Evolutionary conservation across 2,797 vertebrate genomes (phyloP).

Genomic region (Rhincodon typus): DNA sequence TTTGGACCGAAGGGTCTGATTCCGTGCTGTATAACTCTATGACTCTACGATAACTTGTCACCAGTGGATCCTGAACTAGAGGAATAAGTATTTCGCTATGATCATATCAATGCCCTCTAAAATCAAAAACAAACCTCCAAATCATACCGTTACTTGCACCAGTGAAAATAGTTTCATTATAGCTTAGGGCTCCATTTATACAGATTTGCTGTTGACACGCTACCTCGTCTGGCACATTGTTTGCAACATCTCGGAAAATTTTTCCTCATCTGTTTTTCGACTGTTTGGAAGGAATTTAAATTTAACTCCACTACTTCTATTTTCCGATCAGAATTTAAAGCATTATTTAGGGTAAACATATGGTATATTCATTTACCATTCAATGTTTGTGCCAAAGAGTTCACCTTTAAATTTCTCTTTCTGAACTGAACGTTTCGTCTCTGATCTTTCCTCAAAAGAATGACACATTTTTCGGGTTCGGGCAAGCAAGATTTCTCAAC

Average conservation of each 20-base stretch:
- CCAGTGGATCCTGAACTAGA: neutral
- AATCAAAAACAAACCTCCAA: neutral
- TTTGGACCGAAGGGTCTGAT: too few species aligned
- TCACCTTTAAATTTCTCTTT: neutral
- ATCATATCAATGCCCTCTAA: neutral
- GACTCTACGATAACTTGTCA: neutral
- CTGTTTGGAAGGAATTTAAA: neutral
- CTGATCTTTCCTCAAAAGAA: neutral
- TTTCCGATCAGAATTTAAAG: neutral
- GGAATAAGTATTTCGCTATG: neutral
- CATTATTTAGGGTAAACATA: neutral
- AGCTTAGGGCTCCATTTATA: neutral
- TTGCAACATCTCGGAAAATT: neutral
- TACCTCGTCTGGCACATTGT: neutral
- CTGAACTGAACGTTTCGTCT: neutral
- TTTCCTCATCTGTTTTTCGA: neutral
- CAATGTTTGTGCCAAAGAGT: neutral
- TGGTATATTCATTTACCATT: neutral
- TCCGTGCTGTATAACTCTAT: too few species aligned
- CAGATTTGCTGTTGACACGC: neutral
- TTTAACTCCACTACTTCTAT: neutral
- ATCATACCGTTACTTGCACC: neutral
- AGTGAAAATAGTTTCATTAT: neutral
- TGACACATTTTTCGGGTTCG: neutral
- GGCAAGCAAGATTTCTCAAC: neutral